Evolutionary conservation across 2,888 invertebrate genomes (phyloP), one percentile per base, ranked within the genome.

Genomic region (Archaeoteleia sp.): DNA sequence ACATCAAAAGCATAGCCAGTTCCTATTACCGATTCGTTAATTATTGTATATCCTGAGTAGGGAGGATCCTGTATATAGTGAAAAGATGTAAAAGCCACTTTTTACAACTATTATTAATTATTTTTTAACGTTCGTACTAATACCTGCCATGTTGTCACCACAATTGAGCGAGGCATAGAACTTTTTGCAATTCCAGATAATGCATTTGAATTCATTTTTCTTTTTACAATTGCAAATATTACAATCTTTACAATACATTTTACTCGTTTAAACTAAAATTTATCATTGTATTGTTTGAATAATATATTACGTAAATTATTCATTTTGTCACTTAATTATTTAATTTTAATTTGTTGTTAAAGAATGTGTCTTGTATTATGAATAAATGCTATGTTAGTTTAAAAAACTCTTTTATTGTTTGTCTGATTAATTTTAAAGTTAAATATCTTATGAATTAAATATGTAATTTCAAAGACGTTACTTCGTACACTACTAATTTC

Each of bases 1-100:
- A 95, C 83, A 46, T 89, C 87, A 78, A 94, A 95, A 0, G 94
- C 92, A 3, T 93, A 90, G 0, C 95, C 95, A 1, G 76, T 81
- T 0, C 93, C 94, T n/a, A n/a, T n/a, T n/a, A n/a, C n/a, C n/a
- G n/a, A n/a, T n/a, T n/a, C n/a, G n/a, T n/a, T n/a, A n/a, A n/a
- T n/a, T n/a, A n/a, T n/a, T n/a, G n/a, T 5, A 20, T 78, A 71
- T 48, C 78, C 79, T 13, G 86, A 86, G 57, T 84, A 79, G 0
- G 87, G 87, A 72, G 76, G 79, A 51, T 84, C 81, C 84, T 84
- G 34, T 14, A 49, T 23, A 61, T n/a, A n/a, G n/a, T n/a, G n/a
- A n/a, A n/a, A n/a, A n/a, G n/a, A n/a, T n/a, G n/a, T n/a, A 12
- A 27, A 39, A 15, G 6, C 17, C n/a, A n/a, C 15, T 14, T 27